Percentiles rank a stretch among this genome's conserved stretches.
Conservation (phyloP, 1,140 invertebrate genomes). For the Cydia strobilella region DNA sequence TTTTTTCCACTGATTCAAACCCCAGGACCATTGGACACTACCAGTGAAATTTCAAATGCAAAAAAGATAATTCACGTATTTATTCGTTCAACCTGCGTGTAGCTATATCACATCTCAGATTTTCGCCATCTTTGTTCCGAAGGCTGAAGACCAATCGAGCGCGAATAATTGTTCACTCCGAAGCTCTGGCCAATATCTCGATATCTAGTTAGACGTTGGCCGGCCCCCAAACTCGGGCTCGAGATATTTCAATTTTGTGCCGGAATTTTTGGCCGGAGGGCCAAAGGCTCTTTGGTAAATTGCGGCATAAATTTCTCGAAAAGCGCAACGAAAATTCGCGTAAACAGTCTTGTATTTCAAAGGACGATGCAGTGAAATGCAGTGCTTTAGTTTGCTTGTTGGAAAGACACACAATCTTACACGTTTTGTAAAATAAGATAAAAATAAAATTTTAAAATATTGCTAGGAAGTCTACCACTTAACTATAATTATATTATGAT, state of each 20-base stretch:
- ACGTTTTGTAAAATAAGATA: too few relatives aligned
- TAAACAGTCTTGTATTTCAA: not conserved
- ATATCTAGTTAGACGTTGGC: slow-evolving; percentile 19
- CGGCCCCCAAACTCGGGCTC: not conserved
- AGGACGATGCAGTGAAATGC: too few relatives aligned
- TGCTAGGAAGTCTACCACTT: too few relatives aligned
- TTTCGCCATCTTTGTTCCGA: not conserved
- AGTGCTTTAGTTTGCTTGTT: not conserved
- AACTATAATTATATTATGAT: too few relatives aligned
- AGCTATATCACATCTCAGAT: not conserved
- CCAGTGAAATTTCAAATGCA: too few relatives aligned
- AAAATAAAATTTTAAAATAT: too few relatives aligned
- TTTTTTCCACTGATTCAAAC: too few relatives aligned
- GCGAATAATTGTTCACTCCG: slow-evolving; percentile 16
- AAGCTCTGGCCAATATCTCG: not conserved
- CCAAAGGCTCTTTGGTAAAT: slow-evolving; percentile 21
- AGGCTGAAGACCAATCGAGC: not conserved
- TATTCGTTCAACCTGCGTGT: too few relatives aligned
- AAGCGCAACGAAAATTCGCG: not conserved
- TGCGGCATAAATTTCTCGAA: not conserved
- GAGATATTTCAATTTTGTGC: slow-evolving; percentile 20
- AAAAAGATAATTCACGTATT: too few relatives aligned
- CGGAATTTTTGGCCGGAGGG: slow-evolving; percentile 19
- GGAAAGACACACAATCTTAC: too few relatives aligned
- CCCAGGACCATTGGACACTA: too few relatives aligned